Conservation (phyloP, 2,113 vertebrate species). For the Microcebus tavaratra region DNA sequence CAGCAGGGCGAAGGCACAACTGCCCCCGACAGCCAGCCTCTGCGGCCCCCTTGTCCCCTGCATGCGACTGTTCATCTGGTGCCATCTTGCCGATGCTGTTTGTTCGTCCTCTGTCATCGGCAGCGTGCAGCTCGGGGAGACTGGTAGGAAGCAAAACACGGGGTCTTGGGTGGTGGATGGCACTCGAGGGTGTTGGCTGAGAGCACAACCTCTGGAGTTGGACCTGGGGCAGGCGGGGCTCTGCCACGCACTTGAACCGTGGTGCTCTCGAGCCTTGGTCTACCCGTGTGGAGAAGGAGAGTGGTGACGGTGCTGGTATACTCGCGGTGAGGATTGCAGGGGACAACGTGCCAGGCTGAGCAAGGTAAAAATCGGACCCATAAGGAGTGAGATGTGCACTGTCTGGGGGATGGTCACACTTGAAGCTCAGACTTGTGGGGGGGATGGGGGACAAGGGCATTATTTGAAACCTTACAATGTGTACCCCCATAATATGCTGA, state of each 20-base stretch:
- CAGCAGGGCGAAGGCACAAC: rapidly evolving
- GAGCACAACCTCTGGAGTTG: not conserved
- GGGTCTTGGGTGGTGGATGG: rapidly evolving
- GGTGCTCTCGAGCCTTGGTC: too few species aligned
- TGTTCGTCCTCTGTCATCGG: not conserved
- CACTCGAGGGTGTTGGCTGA: rapidly evolving
- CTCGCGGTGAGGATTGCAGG: not conserved
- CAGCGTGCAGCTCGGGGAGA: rapidly evolving
- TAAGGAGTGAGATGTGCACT: too few species aligned
- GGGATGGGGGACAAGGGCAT: too few species aligned
- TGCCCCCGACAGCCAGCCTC: rapidly evolving
- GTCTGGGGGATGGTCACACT: too few species aligned
- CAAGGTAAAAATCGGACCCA: rapidly evolving
- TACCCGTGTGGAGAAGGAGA: rapidly evolving
- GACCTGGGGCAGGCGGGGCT: not conserved
- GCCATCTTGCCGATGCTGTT: not conserved
- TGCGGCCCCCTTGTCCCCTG: rapidly evolving
- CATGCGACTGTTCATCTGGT: rapidly evolving
- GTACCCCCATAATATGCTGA: too few species aligned
- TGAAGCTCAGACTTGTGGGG: too few species aligned
- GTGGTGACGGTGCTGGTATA: rapidly evolving
- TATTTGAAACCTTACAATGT: too few species aligned
- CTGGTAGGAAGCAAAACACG: rapidly evolving
- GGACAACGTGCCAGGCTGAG: not conserved
- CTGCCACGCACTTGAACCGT: rapidly evolving